Conservation (phyloP, 2,888 invertebrate genomes). For the Drosophila gaucha region DNA sequence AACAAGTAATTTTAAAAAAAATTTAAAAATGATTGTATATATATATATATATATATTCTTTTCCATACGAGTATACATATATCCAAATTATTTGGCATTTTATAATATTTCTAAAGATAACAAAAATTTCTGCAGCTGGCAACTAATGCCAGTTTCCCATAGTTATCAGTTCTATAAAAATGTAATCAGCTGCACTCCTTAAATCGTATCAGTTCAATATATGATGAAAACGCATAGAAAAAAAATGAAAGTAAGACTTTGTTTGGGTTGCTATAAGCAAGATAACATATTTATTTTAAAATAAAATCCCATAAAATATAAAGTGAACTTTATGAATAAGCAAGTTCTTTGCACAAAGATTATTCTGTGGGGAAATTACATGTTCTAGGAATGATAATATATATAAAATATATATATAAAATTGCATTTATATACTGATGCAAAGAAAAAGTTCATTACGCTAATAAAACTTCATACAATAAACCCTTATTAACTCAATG, state of each 20-base stretch:
- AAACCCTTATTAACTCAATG: no score
- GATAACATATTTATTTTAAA: neutral
- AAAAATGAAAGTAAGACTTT: neutral
- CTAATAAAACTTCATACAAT: constrained; percentile 1
- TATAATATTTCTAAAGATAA: constrained; percentile 3
- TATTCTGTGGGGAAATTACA: no score
- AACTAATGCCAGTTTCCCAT: constrained; percentile 8
- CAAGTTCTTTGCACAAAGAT: no score
- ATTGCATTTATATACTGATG: no score
- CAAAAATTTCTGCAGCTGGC: neutral
- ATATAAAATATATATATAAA: no score
- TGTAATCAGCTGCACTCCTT: constrained; percentile 23
- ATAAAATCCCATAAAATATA: no score
- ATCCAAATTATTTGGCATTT: neutral
- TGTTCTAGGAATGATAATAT: no score
- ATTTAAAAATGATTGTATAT: no score
- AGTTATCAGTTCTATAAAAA: constrained; percentile 8
- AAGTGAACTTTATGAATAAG: no score
- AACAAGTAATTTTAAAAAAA: no score
- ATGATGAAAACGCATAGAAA: constrained; percentile 1
- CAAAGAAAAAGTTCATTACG: neutral
- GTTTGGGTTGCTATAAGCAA: neutral
- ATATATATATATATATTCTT: no score
- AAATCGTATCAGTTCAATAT: constrained; percentile 18
- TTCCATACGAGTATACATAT: neutral